Base-by-base conservation (phyloP, 2,797 vertebrate genomes). In the Buphagus erythrorhynchus region DNA sequence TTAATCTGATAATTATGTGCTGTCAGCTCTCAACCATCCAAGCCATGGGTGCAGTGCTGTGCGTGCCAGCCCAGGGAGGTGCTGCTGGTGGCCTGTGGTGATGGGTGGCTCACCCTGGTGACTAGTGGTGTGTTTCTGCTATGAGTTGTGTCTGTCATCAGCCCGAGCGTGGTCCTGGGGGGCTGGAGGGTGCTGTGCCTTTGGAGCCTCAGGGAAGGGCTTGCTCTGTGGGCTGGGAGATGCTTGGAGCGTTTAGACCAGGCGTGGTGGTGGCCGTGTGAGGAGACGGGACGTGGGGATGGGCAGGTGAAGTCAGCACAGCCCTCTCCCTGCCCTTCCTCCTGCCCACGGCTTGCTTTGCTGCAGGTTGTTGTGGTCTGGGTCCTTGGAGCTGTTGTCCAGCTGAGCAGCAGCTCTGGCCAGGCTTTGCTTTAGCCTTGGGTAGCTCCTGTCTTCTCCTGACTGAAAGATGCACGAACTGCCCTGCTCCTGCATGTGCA, bases 91-190 rank as follows among this genome's bases (percentile, higher is more conserved):
- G 24, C 48, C n/a, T 13, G 18, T n/a, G 61, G 11, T 13, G 28
- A 28, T 21, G 48, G 42, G 65, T 45, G 59, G 58, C 54, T 82
- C 65, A 11, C 22, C 21, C 45, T 52, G 57, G 61, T 2, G 10
- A 36, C 33, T 24, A 2, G 31, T 0, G 6, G 7, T 1, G 1
- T 24, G 57, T 45, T 89, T 85, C 73, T 89, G 74, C 40, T 48
- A 0, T 5, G 74, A 81, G 38, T 5, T 45, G 35, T 79, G 59
- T 46, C 81, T 2, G 5, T 35, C 3, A 0, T 13, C 73, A 88
- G 42, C 57, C 57, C 1, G 1, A 31, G 42, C 0, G 0, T 19
- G 51, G 29, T 49, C 49, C 62, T 29, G 57, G 26, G 45, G 26
- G 62, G 66, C 72, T 5, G 9, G 36, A 51, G 29, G 26, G 29